These are phyloP conservation scores for Pitta sordida DNA, from an alignment of 2,113 vertebrate species.

Conservation along the genomic window DNA sequence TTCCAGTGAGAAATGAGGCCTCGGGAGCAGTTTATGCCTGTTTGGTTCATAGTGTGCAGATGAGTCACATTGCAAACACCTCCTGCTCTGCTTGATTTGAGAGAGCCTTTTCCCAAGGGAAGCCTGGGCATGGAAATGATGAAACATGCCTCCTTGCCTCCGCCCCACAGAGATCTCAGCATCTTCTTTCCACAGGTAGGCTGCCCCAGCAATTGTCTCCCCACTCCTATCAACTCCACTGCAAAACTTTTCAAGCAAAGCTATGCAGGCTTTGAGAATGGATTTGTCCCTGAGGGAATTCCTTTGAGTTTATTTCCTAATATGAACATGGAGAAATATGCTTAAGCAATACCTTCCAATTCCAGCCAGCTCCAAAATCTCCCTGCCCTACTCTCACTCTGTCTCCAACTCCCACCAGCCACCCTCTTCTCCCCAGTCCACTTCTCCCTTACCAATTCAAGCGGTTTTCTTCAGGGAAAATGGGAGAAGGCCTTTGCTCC, in stretches of 20 bases:
- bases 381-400: not conserved
- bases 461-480: not conserved
- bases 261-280: not conserved
- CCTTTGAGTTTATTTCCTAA: not conserved
- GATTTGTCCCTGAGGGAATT: not conserved
- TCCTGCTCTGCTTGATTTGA: not conserved
- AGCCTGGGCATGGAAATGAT: not conserved
- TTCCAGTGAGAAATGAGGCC: not conserved
- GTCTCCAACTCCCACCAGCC: too few species aligned
- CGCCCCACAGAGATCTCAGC: not conserved
- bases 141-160: not conserved
- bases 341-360: not conserved
- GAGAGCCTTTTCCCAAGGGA: not conserved
- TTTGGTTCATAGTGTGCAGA: not conserved
- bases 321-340: rapidly evolving
- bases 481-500: not conserved
- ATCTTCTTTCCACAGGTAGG: not conserved
- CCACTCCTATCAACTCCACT: not conserved
- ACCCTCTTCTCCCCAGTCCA: not conserved
- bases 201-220: not conserved
- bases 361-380: not conserved
- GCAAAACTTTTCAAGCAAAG: not conserved
- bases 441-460: conserved; percentile 18
- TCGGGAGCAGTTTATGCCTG: conserved; percentile 42
- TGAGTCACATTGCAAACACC: conserved; percentile 5